Base-by-base conservation (phyloP, 1,140 invertebrate genomes). In the Lepidostoma basale region DNA sequence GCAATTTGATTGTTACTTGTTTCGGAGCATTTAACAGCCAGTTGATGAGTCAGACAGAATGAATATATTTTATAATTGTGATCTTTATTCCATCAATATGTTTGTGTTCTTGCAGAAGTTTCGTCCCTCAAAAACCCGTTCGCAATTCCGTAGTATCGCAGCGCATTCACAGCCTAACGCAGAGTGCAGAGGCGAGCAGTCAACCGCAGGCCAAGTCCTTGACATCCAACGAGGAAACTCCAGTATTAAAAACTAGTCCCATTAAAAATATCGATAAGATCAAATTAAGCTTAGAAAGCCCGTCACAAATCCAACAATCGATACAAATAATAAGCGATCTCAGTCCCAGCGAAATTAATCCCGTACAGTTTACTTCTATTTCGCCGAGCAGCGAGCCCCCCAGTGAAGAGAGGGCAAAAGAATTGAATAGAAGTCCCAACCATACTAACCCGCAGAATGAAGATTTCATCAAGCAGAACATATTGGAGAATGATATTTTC, bases 131-230 rank as follows among this genome's bases (percentile, higher is more conserved):
- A 54, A 88, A 88, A 73, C 87, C 87, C 8, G 81, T 86, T 16
- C 82, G 87, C 10, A 86, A 85, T 74, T 88, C 87, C 0, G 80
- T 85, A 4, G 85, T 87, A 72, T 82, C 85, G 10, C 85, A 86
- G 74, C 81, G 85, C 2, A 86, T 86, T 45, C 85, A 83, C 75
- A 80, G 80, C 1, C 79, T 83, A 70, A 76, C 77, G 0, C 80
- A 82, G 59, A 64, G 45, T 71, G 73, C 47, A 45, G 67, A 64
- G 23, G 54, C 75, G 16, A 76, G 74, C 36, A 71, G 72, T 14
- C 73, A 73, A 68, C 67, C 58, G 33, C 18, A 66, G 16, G 45
- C 26, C 22, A 36, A 36, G 63, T 8, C 68, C 67, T 47, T 68
- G 73, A 52, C 62, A 69, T 1, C 69, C 76, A 74, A 77, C 49